Percentiles rank a stretch among this genome's conserved stretches.
These are phyloP conservation scores for Anodontia alba DNA, from an alignment of 2,888 invertebrate species.

Conservation along the genomic window DNA sequence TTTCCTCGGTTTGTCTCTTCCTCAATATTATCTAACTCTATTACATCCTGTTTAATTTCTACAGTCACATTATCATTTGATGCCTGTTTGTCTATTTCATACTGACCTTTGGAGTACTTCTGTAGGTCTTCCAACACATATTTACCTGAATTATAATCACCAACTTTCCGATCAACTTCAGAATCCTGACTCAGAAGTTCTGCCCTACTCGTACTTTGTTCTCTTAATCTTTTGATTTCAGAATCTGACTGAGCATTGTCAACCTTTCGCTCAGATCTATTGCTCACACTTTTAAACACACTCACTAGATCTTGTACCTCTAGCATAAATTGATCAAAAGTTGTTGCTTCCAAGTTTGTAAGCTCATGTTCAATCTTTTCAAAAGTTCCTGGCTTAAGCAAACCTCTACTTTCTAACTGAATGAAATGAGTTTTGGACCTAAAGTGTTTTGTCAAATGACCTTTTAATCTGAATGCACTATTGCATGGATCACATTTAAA, in stretches of 20 bases:
- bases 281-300: neutral
- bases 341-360: slow-evolving; percentile 97
- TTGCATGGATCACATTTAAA: slow-evolving; percentile 98
- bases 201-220: neutral
- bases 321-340: slow-evolving; percentile 49
- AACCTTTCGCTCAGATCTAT: neutral
- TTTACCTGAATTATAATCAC: neutral
- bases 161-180: too few relatives aligned
- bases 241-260: neutral
- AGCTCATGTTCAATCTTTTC: slow-evolving; percentile 95
- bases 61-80: slow-evolving; percentile 70
- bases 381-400: slow-evolving; percentile 96
- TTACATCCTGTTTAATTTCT: slow-evolving; percentile 70
- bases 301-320: slow-evolving; percentile 23
- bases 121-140: slow-evolving; percentile 14
- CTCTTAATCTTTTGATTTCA: neutral
- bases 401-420: slow-evolving; percentile 95
- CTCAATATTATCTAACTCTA: neutral
- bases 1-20: neutral
- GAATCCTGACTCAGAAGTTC: neutral
- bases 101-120: slow-evolving; percentile 4
- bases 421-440: slow-evolving; percentile 98
- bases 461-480: slow-evolving; percentile 96
- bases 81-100: slow-evolving; percentile 3
- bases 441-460: slow-evolving; percentile 98